Conservation (phyloP, 2,888 invertebrate genomes). For the Malthinus flaveolus region DNA sequence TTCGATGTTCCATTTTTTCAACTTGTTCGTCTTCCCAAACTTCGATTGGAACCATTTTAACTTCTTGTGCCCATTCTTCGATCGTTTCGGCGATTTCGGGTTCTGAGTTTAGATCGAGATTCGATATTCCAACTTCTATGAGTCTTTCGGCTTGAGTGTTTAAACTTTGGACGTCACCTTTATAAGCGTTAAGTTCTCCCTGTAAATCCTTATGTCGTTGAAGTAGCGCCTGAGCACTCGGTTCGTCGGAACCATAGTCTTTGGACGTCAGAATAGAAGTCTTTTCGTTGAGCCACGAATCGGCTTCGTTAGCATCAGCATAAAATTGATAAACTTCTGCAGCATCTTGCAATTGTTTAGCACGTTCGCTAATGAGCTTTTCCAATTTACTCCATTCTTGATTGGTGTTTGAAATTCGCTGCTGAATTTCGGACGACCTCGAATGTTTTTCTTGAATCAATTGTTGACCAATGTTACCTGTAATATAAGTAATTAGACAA, state of each 20-base stretch:
- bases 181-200: slow-evolving; percentile 87
- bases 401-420: slow-evolving; percentile 75
- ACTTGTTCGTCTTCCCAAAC: slow-evolving; percentile 91
- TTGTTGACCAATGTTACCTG: slow-evolving; percentile 50
- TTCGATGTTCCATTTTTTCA: slow-evolving; percentile 81
- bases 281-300: slow-evolving; percentile 97
- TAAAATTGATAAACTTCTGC: slow-evolving; percentile 96
- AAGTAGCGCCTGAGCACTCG: slow-evolving; percentile 84
- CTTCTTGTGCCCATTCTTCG: slow-evolving; percentile 56
- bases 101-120: slow-evolving; percentile 66
- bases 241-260: slow-evolving; percentile 91
- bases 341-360: slow-evolving; percentile 81
- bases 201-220: slow-evolving; percentile 85
- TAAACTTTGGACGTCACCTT: slow-evolving; percentile 78
- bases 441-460: slow-evolving; percentile 82
- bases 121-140: slow-evolving; percentile 74
- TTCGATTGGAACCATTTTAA: slow-evolving; percentile 79
- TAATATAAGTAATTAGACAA: slow-evolving; percentile 9
- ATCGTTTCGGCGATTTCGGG: slow-evolving; percentile 64
- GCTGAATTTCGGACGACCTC: slow-evolving; percentile 78
- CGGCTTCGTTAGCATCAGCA: slow-evolving; percentile 96
- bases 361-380: slow-evolving; percentile 74
- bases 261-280: slow-evolving; percentile 85
- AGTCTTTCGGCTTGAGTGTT: slow-evolving; percentile 79
- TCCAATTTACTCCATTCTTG: slow-evolving; percentile 90